A percentile compares a stretch with the other conserved stretches of the same genome.
Evolutionary conservation across 2,797 vertebrate species (phyloP).

Genomic region (Acrocephalus scirpaceus): DNA sequence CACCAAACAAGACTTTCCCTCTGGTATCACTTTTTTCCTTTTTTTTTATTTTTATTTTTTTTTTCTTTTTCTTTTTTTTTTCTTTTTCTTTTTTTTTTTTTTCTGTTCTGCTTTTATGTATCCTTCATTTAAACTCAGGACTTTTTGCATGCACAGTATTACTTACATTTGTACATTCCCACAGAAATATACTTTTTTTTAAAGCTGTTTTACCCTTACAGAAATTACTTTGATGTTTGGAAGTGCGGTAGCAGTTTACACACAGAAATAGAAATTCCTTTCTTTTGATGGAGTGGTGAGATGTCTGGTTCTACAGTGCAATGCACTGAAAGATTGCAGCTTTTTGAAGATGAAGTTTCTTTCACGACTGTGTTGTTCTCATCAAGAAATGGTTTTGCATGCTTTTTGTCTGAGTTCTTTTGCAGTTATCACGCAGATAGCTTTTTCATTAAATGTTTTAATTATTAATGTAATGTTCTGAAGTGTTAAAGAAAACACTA

Average conservation of each 20-base stretch:
- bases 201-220: background rate
- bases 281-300: background rate
- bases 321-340: background rate
- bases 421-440: background rate
- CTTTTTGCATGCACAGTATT: background rate
- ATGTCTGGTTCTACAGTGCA: background rate
- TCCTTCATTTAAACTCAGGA: background rate
- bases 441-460: background rate
- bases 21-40: rapidly evolving
- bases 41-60: background rate
- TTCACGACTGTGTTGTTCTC: background rate
- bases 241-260: background rate
- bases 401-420: background rate
- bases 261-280: background rate
- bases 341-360: background rate
- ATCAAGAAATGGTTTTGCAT: background rate
- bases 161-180: background rate
- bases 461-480: background rate
- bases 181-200: background rate
- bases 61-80: background rate
- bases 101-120: background rate
- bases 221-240: background rate
- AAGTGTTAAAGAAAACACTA: background rate
- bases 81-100: background rate
- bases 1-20: background rate